Evolutionary conservation across 2,888 invertebrate species (phyloP).

Genomic region (Macaria notata): DNA sequence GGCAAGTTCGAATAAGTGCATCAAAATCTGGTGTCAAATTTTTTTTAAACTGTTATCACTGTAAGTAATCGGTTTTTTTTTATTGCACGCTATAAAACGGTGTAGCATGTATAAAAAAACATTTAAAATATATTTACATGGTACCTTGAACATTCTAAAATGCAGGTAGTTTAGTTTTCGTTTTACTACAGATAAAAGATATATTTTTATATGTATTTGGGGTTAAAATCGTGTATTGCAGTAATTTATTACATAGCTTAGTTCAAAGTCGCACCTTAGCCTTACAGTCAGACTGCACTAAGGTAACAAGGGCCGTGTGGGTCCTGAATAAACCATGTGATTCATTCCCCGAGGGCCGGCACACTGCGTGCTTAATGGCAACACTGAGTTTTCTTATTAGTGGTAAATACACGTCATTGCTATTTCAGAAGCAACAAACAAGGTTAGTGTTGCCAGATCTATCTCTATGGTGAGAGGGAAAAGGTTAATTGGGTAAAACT

Average conservation of each 20-base stretch:
- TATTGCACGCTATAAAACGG: not conserved
- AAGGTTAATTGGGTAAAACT: too few species aligned
- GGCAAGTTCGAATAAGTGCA: not conserved
- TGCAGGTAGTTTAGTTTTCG: too few species aligned
- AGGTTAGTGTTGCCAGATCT: conserved; percentile 23
- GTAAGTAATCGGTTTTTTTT: not conserved
- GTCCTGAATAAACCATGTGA: conserved; percentile 61
- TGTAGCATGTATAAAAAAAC: not conserved
- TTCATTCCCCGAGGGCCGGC: conserved; percentile 45
- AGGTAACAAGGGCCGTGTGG: conserved; percentile 25
- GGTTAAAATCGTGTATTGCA: too few species aligned
- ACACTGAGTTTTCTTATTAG: conserved; percentile 61
- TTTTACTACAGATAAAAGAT: too few species aligned
- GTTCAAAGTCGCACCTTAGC: conserved; percentile 7
- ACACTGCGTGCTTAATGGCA: conserved; percentile 44
- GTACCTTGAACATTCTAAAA: too few species aligned
- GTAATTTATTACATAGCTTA: too few species aligned
- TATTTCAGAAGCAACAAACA: conserved; percentile 37
- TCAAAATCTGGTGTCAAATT: not conserved
- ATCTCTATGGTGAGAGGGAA: too few species aligned
- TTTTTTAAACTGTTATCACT: not conserved
- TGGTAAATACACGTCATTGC: conserved; percentile 46
- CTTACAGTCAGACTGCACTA: conserved; percentile 1
- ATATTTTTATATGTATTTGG: too few species aligned
- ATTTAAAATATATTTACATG: too few species aligned